Evolutionary conservation across 1,140 invertebrate genomes (phyloP).

Genomic region (Spodoptera litura): DNA sequence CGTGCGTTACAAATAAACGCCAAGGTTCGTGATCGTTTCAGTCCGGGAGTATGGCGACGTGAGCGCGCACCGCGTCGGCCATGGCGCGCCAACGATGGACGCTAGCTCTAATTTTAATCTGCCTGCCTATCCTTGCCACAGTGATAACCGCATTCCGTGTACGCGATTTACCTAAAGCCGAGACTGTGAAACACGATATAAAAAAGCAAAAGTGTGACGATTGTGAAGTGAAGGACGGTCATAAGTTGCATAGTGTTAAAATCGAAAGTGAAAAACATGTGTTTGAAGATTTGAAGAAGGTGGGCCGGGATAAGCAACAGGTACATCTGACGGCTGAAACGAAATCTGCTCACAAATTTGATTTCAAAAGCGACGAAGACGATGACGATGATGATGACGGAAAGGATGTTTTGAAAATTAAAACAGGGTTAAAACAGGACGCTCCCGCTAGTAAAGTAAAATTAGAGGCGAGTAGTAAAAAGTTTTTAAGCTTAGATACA

Average conservation of each 20-base stretch:
- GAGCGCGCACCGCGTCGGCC: constrained; percentile 73
- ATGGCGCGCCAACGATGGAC: constrained; percentile 81
- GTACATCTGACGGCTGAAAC: constrained; percentile 54
- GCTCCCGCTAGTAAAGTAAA: constrained; percentile 10
- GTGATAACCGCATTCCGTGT: constrained; percentile 84
- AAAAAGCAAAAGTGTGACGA: constrained; percentile 75
- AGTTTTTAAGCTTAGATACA: constrained; percentile 35
- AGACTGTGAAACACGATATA: constrained; percentile 58
- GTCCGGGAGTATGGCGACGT: constrained; percentile 79
- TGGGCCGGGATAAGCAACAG: constrained; percentile 62
- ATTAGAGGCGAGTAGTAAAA: constrained; percentile 27
- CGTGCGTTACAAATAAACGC: constrained; percentile 71
- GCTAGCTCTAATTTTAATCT: constrained; percentile 80
- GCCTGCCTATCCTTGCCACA: constrained; percentile 77
- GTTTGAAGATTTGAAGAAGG: constrained; percentile 69
- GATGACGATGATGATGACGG: constrained; percentile 52
- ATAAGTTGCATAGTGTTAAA: constrained; percentile 71
- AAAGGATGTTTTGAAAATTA: constrained; percentile 48
- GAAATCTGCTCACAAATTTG: constrained; percentile 50
- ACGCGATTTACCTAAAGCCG: constrained; percentile 74
- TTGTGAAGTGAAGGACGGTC: constrained; percentile 78
- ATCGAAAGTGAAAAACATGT: constrained; percentile 70
- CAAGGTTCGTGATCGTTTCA: constrained; percentile 70
- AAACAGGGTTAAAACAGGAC: constrained; percentile 48
- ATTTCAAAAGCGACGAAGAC: constrained; percentile 54